Conservation (phyloP, 2,888 invertebrate genomes). For the Athrips mouffetella region DNA sequence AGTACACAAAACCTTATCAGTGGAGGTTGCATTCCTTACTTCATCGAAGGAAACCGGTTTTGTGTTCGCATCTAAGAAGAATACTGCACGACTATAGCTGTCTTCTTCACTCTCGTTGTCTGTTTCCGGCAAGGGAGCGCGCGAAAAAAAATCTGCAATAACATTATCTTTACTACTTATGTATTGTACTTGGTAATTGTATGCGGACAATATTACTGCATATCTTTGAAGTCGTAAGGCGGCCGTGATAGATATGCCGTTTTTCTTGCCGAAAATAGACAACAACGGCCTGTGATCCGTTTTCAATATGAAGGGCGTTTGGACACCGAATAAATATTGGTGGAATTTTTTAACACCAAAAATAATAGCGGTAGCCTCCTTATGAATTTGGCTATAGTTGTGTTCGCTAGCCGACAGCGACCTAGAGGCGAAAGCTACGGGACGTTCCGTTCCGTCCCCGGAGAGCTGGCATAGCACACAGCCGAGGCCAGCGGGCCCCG, state of each 20-base stretch:
- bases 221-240: background rate
- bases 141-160: background rate
- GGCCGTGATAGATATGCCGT: background rate
- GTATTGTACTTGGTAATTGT: background rate
- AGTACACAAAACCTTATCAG: no score
- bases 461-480: conserved; percentile 8
- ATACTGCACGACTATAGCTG: no score
- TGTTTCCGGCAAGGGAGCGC: no score
- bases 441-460: conserved; percentile 8
- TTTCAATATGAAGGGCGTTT: background rate
- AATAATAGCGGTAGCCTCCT: background rate
- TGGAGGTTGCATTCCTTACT: no score
- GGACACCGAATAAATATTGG: background rate
- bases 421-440: conserved; percentile 15
- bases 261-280: background rate
- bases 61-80: no score
- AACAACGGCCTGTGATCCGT: background rate
- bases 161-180: background rate
- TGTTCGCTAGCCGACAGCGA: conserved; percentile 6
- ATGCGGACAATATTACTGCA: background rate
- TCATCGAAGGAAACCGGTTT: no score
- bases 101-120: no score
- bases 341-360: background rate
- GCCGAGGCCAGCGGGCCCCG: conserved; percentile 11
- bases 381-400: background rate